These are phyloP conservation scores for Elmis aenea DNA, from an alignment of 2,888 invertebrate genomes.

Conservation along the genomic window DNA sequence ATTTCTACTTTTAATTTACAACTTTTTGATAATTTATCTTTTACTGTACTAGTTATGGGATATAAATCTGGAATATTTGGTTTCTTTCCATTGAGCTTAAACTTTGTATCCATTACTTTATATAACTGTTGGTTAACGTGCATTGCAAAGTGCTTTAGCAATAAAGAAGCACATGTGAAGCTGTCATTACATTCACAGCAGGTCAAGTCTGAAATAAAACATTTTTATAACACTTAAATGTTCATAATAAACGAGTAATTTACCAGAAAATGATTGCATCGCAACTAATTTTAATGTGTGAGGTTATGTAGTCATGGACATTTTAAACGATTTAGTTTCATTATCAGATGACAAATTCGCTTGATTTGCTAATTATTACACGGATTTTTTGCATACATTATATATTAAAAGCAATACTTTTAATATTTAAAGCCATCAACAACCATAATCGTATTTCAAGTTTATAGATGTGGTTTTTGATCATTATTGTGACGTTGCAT, in stretches of 20 bases:
- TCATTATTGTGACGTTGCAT: too few relatives aligned
- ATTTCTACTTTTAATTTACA: too few relatives aligned
- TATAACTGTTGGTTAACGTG: too few relatives aligned
- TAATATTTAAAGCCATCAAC: too few relatives aligned
- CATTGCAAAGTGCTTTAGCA: constrained; percentile 42
- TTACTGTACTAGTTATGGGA: constrained; percentile 24
- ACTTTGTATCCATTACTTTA: constrained; percentile 3
- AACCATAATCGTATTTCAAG: too few relatives aligned
- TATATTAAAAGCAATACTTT: too few relatives aligned
- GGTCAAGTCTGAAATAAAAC: constrained; percentile 29
- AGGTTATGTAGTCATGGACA: neutral
- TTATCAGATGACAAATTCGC: too few relatives aligned
- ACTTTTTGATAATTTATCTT: neutral
- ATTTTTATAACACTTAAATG: too few relatives aligned
- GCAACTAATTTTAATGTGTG: neutral
- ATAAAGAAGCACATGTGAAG: constrained; percentile 36
- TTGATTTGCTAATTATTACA: too few relatives aligned
- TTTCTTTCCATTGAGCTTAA: constrained; percentile 15
- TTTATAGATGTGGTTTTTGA: too few relatives aligned
- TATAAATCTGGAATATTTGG: constrained; percentile 29
- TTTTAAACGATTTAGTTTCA: too few relatives aligned
- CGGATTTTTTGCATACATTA: too few relatives aligned
- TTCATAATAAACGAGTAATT: constrained; percentile 5
- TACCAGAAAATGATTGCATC: constrained; percentile 18
- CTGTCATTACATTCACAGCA: constrained; percentile 36